phyloP scores from a whole-genome alignment of 1,140 invertebrate species.

The Notospermus geniculatus region DNA sequence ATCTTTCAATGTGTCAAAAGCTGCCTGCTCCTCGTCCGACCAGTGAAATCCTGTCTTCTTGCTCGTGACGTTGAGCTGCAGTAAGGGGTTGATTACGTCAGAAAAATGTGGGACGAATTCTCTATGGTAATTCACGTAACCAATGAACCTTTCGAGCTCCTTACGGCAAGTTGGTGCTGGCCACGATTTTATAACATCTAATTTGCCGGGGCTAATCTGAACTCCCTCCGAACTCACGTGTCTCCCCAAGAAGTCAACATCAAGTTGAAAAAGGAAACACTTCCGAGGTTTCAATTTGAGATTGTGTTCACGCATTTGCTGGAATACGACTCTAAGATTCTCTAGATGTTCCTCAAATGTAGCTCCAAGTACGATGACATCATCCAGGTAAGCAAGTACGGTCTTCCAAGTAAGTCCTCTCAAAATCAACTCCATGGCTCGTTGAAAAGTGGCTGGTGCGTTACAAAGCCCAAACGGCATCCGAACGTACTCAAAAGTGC shows the following conservation, averaged over 20 bases:
- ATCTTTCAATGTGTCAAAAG: constrained; percentile 12
- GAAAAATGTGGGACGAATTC: constrained; percentile 40
- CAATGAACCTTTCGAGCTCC: constrained; percentile 52
- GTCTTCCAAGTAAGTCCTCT: constrained; percentile 25
- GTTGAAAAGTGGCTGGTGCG: constrained; percentile 35
- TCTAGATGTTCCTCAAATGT: constrained; percentile 54
- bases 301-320: constrained; percentile 12
- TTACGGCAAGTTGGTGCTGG: constrained; percentile 39
- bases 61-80: too few species aligned
- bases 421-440: constrained; percentile 41
- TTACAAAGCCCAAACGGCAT: constrained; percentile 33
- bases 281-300: constrained; percentile 56
- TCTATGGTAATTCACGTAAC: constrained; percentile 50
- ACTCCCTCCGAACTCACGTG: constrained; percentile 19
- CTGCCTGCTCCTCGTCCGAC: constrained; percentile 5
- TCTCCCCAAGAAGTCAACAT: constrained; percentile 22
- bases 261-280: constrained; percentile 44
- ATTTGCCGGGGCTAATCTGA: constrained; percentile 35
- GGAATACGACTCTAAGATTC: constrained; percentile 29
- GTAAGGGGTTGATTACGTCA: too few species aligned
- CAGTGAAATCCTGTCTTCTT: constrained; percentile 12
- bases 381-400: constrained; percentile 24
- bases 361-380: constrained; percentile 30
- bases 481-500: constrained; percentile 17
- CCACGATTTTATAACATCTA: constrained; percentile 47